phyloP scores from a whole-genome alignment of 2,113 vertebrate genomes.

The Monopterus albus region DNA sequence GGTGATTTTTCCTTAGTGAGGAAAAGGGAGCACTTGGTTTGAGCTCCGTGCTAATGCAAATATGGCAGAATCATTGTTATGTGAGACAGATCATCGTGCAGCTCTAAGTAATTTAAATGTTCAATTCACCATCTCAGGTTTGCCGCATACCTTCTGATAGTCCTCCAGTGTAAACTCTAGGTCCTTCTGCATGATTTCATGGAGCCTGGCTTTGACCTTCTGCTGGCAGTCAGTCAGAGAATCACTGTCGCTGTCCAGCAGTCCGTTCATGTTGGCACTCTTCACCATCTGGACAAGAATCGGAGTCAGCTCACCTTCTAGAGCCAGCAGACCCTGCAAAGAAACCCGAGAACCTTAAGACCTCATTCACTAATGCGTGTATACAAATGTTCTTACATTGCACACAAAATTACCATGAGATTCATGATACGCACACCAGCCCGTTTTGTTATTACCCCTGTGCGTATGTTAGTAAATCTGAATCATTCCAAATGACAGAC shows the following conservation, averaged over 20 bases:
- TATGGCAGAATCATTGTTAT: no score
- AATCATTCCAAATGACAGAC: no score
- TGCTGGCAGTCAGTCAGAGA: slow-evolving; percentile 96
- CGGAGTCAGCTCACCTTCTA: slow-evolving; percentile 96
- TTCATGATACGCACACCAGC: no score
- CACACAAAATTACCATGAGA: no score
- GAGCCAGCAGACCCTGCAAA: slow-evolving; percentile 90
- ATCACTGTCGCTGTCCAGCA: slow-evolving; percentile 96
- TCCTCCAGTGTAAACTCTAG: slow-evolving; percentile 87
- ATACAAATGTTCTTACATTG: no score
- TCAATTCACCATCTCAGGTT: slow-evolving; percentile 3
- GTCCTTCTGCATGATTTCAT: slow-evolving; percentile 95
- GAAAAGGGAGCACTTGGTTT: no score
- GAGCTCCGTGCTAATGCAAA: no score
- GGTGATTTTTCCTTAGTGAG: no score
- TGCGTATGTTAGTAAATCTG: no score
- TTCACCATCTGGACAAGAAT: slow-evolving; percentile 99
- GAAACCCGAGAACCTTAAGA: not conserved
- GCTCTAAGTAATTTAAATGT: no score
- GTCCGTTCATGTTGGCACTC: slow-evolving; percentile 98
- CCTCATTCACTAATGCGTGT: not conserved
- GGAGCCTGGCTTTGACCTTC: slow-evolving; percentile 92
- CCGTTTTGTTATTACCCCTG: no score
- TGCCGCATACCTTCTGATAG: slow-evolving; percentile 87
- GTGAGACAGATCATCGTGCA: no score